Percentiles rank a stretch among this genome's conserved stretches.
phyloP scores from a whole-genome alignment of 2,113 vertebrate genomes.

The Atherinomorus stipes region DNA sequence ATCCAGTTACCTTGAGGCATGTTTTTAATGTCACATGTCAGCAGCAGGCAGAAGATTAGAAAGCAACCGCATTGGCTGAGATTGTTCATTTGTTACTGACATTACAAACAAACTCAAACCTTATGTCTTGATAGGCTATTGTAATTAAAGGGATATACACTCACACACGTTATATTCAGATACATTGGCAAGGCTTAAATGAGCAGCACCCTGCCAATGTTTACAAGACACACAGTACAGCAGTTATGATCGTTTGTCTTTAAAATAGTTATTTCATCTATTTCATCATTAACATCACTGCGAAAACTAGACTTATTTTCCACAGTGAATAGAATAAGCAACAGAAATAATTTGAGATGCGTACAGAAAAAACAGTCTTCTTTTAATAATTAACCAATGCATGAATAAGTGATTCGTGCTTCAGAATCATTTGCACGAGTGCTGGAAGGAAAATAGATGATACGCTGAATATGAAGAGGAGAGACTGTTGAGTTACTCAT shows the following conservation, averaged over 20 bases:
- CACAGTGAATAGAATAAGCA: slow-evolving; percentile 1
- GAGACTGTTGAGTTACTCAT: slow-evolving; percentile 2
- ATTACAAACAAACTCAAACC: neutral
- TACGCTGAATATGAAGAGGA: slow-evolving; percentile 4
- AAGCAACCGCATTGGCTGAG: neutral
- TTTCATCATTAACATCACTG: neutral
- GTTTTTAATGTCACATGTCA: slow-evolving; percentile 4
- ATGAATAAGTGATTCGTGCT: slow-evolving; percentile 9
- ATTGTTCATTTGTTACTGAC: slow-evolving; percentile 12
- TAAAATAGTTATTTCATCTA: neutral
- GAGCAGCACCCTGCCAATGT: neutral
- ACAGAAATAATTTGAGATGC: neutral
- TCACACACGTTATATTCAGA: neutral
- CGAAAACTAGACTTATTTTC: too few relatives aligned
- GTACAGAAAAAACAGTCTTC: neutral
- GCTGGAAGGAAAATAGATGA: slow-evolving; percentile 5
- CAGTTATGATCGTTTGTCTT: neutral
- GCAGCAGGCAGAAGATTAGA: neutral
- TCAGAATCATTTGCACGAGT: neutral
- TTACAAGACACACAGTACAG: neutral
- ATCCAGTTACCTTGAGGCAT: neutral
- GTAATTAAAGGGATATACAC: slow-evolving; percentile 1
- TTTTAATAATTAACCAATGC: slow-evolving; percentile 13
- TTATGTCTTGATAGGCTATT: neutral
- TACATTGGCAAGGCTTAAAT: neutral